Evolutionary conservation across 1,140 invertebrate genomes (phyloP), one percentile per base, ranked within the genome.

Genomic region (Ceratina calcarata): DNA sequence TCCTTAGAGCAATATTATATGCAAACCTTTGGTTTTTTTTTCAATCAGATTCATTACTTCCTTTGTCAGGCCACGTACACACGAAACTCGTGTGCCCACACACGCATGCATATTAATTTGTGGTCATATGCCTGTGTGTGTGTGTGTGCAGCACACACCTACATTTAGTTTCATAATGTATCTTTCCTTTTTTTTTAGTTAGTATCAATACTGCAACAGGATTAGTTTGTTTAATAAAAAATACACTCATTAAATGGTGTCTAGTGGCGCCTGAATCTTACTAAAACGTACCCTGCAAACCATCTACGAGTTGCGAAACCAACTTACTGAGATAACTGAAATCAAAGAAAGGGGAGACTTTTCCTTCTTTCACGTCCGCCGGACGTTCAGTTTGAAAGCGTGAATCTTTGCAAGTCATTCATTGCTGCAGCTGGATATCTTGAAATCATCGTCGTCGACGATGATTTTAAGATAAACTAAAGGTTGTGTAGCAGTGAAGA

Each of bases 241-340:
- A 90, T 89, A 92, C 90, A 92, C 84, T 89, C 85, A 90, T 90
- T 89, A 89, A 87, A 90, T 55, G 72, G 83, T 91, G 88, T 92
- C 73, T 89, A 90, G 87, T 71, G 70, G 85, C 90, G 90, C 88
- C 80, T 91, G 88, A 88, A 78, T 91, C 92, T 92, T 90, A 91
- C 87, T 89, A 89, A 92, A 90, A 91, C 68, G 84, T 90, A 90
- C 85, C 72, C 70, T 71, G 62, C 16, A n/a, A 55, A 64, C 32
- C n/a, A 55, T 24, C 58, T 62, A 45, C 53, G 27, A 20, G 18
- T 32, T 22, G 10, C 4, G 37, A 10, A 45, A 45, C 10, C 37
- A 45, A 45, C 37, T 45, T 45, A 45, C 37, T 45, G 37, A 45
- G 7, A 45, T 7, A 45, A 45, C 37, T 45, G 37, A 45, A 45